Evolutionary conservation across 1,140 invertebrate genomes (phyloP).

Genomic region (Sycobia sp.): DNA sequence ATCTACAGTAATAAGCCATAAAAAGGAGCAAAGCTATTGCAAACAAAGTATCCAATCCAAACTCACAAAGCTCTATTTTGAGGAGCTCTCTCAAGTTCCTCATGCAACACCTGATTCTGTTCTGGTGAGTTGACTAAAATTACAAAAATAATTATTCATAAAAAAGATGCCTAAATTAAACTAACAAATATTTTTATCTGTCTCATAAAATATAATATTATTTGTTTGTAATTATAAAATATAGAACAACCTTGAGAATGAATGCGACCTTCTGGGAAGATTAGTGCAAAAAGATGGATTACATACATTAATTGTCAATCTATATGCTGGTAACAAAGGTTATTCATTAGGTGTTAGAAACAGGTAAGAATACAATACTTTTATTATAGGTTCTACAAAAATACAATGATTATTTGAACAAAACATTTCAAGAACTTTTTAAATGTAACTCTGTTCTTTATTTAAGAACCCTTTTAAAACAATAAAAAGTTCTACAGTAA

Average conservation of each 20-base stretch:
- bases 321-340: slow-evolving; percentile 90
- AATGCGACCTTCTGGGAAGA: slow-evolving; percentile 82
- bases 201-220: slow-evolving; percentile 5
- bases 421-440: background rate
- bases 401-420: background rate
- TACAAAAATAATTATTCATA: background rate
- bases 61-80: slow-evolving; percentile 58
- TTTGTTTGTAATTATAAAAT: background rate
- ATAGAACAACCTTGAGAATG: slow-evolving; percentile 71
- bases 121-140: slow-evolving; percentile 44
- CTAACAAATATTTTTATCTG: too few relatives aligned
- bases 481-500: too few relatives aligned
- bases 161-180: too few relatives aligned
- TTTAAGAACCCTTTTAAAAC: too few relatives aligned
- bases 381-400: background rate
- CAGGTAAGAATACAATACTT: slow-evolving; percentile 44
- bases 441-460: background rate
- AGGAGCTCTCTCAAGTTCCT: slow-evolving; percentile 56
- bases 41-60: slow-evolving; percentile 58
- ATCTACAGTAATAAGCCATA: slow-evolving; percentile 38
- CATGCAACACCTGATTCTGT: slow-evolving; percentile 59
- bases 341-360: slow-evolving; percentile 81
- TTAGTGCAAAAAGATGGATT: slow-evolving; percentile 82
- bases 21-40: slow-evolving; percentile 53
- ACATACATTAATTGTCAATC: slow-evolving; percentile 86